Conservation (phyloP, 2,113 vertebrate species). For the Cyprinodon brontotheroides region DNA sequence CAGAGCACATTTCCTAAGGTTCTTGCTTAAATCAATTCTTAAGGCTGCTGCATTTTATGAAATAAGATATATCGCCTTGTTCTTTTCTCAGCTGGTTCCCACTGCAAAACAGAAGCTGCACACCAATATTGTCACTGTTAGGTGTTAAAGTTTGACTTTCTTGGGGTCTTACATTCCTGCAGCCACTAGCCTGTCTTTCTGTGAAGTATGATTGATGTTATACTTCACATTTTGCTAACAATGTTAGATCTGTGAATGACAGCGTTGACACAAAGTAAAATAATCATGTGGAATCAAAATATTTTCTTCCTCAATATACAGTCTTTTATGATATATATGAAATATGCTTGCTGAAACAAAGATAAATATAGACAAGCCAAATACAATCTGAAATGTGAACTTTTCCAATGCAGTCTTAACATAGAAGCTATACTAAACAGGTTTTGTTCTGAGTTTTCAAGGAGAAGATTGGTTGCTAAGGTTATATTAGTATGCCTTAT, state of each 20-base stretch:
- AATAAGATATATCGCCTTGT: constrained; percentile 41
- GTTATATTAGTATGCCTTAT: neutral
- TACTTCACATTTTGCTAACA: neutral
- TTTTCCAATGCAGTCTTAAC: neutral
- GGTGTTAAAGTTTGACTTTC: constrained; percentile 36
- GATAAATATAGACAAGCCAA: neutral
- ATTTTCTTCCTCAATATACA: neutral
- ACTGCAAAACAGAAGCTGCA: constrained; percentile 8
- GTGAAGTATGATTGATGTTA: neutral
- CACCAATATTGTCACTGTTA: constrained; percentile 23
- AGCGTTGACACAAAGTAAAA: neutral
- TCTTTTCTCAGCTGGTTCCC: constrained; percentile 3
- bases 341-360: neutral
- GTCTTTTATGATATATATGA: neutral
- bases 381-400: neutral
- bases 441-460: neutral
- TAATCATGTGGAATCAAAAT: neutral
- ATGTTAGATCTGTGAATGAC: neutral
- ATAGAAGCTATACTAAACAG: neutral
- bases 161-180: constrained; percentile 21
- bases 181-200: constrained; percentile 5
- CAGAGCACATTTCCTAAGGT: constrained; percentile 69
- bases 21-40: constrained; percentile 65
- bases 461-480: neutral
- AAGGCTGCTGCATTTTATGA: constrained; percentile 61